Evolutionary conservation across 1,140 invertebrate species (phyloP).

Genomic region (Drosophila santomea): DNA sequence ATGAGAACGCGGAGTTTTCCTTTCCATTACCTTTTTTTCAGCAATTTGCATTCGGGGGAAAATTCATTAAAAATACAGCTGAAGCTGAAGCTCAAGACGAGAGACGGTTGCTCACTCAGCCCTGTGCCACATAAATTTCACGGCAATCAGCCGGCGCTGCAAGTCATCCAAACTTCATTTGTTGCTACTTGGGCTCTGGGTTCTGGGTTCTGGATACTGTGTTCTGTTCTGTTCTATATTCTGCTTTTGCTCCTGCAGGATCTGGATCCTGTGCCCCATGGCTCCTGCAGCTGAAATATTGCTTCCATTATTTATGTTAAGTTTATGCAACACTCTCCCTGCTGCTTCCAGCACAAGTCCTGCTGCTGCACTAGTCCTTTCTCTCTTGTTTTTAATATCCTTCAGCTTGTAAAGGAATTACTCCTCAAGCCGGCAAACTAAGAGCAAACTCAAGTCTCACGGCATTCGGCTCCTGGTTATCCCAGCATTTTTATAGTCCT

Average conservation of each 20-base stretch:
- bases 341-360: not conserved
- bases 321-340: conserved; percentile 73
- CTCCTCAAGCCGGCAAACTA: conserved; percentile 33
- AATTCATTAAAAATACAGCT: conserved; percentile 70
- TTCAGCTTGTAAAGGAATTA: conserved; percentile 81
- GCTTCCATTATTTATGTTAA: conserved; percentile 80
- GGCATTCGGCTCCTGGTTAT: conserved; percentile 38
- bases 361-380: conserved; percentile 19
- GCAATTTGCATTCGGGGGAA: conserved; percentile 65
- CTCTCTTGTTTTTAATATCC: conserved; percentile 80
- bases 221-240: not conserved
- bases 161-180: conserved; percentile 82
- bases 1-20: conserved; percentile 7
- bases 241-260: not conserved
- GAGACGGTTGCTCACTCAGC: conserved; percentile 33
- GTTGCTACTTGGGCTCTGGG: conserved; percentile 55
- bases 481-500: not conserved
- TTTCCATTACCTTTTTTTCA: not conserved
- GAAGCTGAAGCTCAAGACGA: conserved; percentile 15
- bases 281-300: conserved; percentile 68
- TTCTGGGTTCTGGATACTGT: not conserved
- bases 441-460: conserved; percentile 21
- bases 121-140: conserved; percentile 73
- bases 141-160: conserved; percentile 75
- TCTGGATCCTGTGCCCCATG: conserved; percentile 8